These are phyloP conservation scores for Clinocottus analis DNA, from an alignment of 2,113 vertebrate species.

Conservation along the genomic window DNA sequence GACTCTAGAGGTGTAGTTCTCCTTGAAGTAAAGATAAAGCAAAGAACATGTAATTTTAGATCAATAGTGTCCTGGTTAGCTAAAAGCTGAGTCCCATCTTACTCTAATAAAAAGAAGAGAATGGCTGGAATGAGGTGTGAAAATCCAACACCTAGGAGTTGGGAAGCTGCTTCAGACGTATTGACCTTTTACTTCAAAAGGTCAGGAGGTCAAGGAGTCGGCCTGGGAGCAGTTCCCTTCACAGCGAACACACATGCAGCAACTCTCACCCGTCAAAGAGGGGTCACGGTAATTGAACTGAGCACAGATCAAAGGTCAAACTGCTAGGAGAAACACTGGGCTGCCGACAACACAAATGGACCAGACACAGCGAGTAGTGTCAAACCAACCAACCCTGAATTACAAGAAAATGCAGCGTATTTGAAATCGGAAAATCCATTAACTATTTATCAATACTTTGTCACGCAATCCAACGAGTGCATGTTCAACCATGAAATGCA, in stretches of 20 bases:
- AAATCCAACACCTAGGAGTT: background rate
- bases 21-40: no score
- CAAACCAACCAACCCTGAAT: background rate
- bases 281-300: constrained; percentile 19
- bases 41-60: no score
- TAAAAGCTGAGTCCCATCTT: background rate
- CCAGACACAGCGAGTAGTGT: background rate
- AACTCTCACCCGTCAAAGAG: constrained; percentile 28
- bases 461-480: background rate
- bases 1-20: no score
- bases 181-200: constrained; percentile 3
- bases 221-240: constrained; percentile 9
- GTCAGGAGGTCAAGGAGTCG: constrained; percentile 42
- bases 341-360: constrained; percentile 11
- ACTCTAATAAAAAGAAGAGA: background rate
- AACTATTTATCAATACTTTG: background rate
- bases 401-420: background rate
- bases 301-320: constrained; percentile 29
- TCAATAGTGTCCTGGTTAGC: background rate
- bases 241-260: constrained; percentile 1
- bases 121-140: background rate
- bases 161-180: constrained; percentile 5
- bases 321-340: constrained; percentile 3
- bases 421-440: background rate
- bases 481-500: no score